Evolutionary conservation across 2,888 invertebrate genomes (phyloP).

Genomic region (Torymus texanus): DNA sequence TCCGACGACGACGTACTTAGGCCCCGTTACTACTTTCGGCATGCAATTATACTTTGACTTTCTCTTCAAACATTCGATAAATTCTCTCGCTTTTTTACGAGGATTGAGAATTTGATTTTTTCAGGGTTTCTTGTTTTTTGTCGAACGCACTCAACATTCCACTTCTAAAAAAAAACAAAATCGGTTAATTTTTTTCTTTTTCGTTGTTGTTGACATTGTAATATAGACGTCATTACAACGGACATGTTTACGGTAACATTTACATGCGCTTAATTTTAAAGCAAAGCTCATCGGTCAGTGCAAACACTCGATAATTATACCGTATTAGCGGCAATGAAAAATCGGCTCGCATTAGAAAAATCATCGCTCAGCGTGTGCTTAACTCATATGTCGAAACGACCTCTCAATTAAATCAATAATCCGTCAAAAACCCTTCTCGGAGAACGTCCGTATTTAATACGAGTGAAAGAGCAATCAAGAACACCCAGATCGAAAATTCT

Average conservation of each 20-base stretch:
- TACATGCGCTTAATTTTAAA: neutral
- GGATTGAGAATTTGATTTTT: too few relatives aligned
- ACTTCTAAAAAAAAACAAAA: too few relatives aligned
- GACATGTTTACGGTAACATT: neutral
- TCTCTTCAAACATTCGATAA: too few relatives aligned
- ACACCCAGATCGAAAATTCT: conserved; percentile 32
- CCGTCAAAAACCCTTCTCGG: neutral
- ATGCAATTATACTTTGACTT: too few relatives aligned
- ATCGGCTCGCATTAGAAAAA: conserved; percentile 30
- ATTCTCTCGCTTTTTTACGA: too few relatives aligned
- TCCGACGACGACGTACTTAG: too few relatives aligned
- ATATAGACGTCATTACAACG: neutral
- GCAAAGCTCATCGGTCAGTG: neutral
- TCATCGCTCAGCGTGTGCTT: conserved; percentile 10
- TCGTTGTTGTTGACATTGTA: neutral
- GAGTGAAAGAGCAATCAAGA: conserved; percentile 2
- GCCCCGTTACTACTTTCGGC: too few relatives aligned
- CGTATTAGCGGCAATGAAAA: conserved; percentile 16
- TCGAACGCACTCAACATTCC: too few relatives aligned
- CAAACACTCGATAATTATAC: conserved; percentile 1
- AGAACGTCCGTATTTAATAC: neutral
- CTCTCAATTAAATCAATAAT: conserved; percentile 29
- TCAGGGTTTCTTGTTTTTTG: too few relatives aligned
- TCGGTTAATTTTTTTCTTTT: too few relatives aligned
- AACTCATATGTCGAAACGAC: conserved; percentile 12